Evolutionary conservation across 2,888 invertebrate genomes (phyloP).

Genomic region (Sphaerolaimus hirsutus): DNA sequence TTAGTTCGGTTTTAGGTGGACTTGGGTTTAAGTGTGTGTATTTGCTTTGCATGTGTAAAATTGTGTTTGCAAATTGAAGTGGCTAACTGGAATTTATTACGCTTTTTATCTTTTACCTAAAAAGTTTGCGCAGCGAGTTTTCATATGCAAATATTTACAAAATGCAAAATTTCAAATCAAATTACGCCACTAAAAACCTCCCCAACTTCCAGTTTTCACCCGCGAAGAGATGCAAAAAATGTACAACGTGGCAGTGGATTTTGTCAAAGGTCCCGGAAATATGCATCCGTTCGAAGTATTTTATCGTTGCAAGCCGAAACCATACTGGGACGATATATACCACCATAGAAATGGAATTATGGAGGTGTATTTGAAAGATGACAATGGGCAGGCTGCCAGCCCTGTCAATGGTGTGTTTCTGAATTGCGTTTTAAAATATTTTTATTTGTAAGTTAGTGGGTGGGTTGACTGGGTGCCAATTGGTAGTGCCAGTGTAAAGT

Average conservation of each 20-base stretch:
- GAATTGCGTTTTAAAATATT: background rate
- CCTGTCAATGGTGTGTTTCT: slow-evolving; percentile 9
- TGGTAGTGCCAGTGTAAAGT: too few species aligned
- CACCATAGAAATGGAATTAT: slow-evolving; percentile 10
- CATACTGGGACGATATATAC: slow-evolving; percentile 16
- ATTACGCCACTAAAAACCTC: too few species aligned
- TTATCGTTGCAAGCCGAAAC: slow-evolving; percentile 14
- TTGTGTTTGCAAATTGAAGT: too few species aligned
- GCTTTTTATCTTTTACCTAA: too few species aligned
- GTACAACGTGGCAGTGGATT: slow-evolving; percentile 8
- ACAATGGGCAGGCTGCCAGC: slow-evolving; percentile 19
- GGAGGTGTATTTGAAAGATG: slow-evolving; percentile 19
- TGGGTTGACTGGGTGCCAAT: too few species aligned
- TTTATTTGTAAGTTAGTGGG: too few species aligned
- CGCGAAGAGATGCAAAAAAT: slow-evolving; percentile 8
- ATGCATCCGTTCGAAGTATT: slow-evolving; percentile 12
- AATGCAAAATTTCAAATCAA: too few species aligned
- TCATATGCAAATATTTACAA: too few species aligned
- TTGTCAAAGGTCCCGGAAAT: slow-evolving; percentile 6
- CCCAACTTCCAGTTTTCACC: slow-evolving; percentile 10
- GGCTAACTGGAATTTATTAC: too few species aligned
- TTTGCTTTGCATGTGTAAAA: too few species aligned
- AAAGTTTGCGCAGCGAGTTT: too few species aligned
- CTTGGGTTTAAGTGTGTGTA: too few species aligned
- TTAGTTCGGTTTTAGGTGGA: background rate